Base-by-base conservation (phyloP, 1,140 invertebrate genomes). In the Pteromalus puparum region DNA sequence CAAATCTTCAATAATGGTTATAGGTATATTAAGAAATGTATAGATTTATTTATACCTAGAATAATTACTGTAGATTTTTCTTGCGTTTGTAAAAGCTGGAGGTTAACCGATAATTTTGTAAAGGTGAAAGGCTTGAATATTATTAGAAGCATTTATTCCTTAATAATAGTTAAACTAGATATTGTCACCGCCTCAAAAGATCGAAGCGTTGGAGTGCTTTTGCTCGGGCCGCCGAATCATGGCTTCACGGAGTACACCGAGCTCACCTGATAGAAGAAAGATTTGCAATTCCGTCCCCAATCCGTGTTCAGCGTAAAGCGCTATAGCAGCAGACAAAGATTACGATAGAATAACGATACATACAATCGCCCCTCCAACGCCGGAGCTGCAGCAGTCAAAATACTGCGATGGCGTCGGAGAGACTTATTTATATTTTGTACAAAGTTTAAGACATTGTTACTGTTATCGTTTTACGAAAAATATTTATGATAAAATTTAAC, bases 101-200 rank as follows among this genome's bases (percentile, higher is more conserved):
- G 6, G 10, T 9, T 12, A 10, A 42, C 38, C 10, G 7, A 42
- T 42, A 7, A 42, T 42, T 42, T 42, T 9, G 38, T 9, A 42
- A 10, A 42, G 38, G 7, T 42, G 7, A 42, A 53, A 18, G 18
- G 13, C 5, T 53, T 53, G n/a, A n/a, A n/a, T n/a, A 53, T 53
- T 2, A 24, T 68, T 15, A 13, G 24, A 28, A 70, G 9, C 24
- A 30, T 61, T 12, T 79, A 80, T 46, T 87, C 77, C 87, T 88
- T 88, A 88, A 88, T 61, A 48, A 46, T 38, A 15, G 34, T 72
- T 78, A 21, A 81, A 82, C 82, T 79, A 94, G 94, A 93, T 89
- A 89, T 94, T 61, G 92, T 94, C 13, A 94, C 93, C 46, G 94
- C 94, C 24, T 94, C 93, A 6, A 94, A 93, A 87, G 94, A 94